These are phyloP conservation scores for western clawed frog (Xenopus tropicalis) DNA, from an alignment of 2,113 vertebrate species.

Conservation along the genomic window DNA sequence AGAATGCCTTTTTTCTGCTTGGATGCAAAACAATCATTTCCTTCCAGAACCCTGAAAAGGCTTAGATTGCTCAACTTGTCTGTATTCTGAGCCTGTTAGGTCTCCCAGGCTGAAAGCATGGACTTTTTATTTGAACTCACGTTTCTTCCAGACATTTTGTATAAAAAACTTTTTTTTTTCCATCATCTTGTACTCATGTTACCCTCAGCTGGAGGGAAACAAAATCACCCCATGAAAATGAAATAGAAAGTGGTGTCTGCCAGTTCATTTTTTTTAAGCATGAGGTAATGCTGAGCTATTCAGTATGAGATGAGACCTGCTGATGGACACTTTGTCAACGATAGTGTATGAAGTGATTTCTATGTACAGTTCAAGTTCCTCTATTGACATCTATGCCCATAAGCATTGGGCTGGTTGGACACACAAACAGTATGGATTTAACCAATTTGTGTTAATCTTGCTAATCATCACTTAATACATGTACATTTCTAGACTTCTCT, in stretches of 20 bases:
- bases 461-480: too few species aligned
- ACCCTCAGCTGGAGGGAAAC: constrained; percentile 51
- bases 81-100: constrained; percentile 61
- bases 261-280: constrained; percentile 57
- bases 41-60: constrained; percentile 57
- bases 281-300: constrained; percentile 68
- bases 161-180: constrained; percentile 47
- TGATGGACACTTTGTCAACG: constrained; percentile 54
- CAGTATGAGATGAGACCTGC: constrained; percentile 51
- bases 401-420: background rate
- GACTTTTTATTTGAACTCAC: constrained; percentile 61
- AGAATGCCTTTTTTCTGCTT: constrained; percentile 68
- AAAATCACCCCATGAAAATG: constrained; percentile 51
- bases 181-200: constrained; percentile 52
- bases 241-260: constrained; percentile 58
- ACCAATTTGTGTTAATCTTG: too few species aligned
- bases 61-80: constrained; percentile 65
- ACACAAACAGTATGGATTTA: background rate
- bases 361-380: constrained; percentile 5
- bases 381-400: constrained; percentile 45
- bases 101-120: constrained; percentile 56
- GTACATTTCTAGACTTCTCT: too few species aligned
- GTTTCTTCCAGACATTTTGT: constrained; percentile 54
- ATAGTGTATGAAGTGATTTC: constrained; percentile 51
- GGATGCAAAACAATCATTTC: constrained; percentile 60